These are phyloP conservation scores for Spatulosminthurus flaviceps DNA, from an alignment of 2,888 invertebrate genomes.

Conservation along the genomic window DNA sequence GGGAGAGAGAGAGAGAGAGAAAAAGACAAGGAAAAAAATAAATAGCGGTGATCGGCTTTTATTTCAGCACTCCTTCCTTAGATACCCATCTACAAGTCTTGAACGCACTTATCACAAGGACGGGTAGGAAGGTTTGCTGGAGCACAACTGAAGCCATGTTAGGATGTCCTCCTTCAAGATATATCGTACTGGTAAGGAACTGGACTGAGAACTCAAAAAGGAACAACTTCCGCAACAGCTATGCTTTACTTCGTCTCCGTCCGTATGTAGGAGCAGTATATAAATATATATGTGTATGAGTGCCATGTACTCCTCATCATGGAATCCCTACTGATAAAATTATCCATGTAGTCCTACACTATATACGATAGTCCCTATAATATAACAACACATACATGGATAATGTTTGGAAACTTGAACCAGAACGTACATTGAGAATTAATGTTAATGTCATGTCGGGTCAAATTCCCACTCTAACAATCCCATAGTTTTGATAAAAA, in stretches of 20 bases:
- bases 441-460: too few relatives aligned
- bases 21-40: neutral
- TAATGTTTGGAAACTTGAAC: too few relatives aligned
- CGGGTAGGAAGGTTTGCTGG: neutral
- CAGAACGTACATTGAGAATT: too few relatives aligned
- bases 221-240: neutral
- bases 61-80: neutral
- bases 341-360: too few relatives aligned
- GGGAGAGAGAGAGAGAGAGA: neutral
- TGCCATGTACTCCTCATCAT: too few relatives aligned
- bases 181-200: constrained; percentile 13
- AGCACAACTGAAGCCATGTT: constrained; percentile 33
- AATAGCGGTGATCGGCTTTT: constrained; percentile 21
- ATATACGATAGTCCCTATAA: too few relatives aligned
- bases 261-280: neutral
- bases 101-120: constrained; percentile 1
- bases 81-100: constrained; percentile 4
- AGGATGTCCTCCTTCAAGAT: constrained; percentile 32
- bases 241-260: neutral
- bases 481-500: too few relatives aligned
- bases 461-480: too few relatives aligned
- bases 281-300: neutral
- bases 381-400: too few relatives aligned
- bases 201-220: constrained; percentile 28
- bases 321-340: too few relatives aligned